A percentile compares a stretch with the other conserved stretches of the same genome.
These are phyloP conservation scores for rabbit (Oryctolagus cuniculus) DNA, from an alignment of 2,113 vertebrate species.

Conservation along the genomic window DNA sequence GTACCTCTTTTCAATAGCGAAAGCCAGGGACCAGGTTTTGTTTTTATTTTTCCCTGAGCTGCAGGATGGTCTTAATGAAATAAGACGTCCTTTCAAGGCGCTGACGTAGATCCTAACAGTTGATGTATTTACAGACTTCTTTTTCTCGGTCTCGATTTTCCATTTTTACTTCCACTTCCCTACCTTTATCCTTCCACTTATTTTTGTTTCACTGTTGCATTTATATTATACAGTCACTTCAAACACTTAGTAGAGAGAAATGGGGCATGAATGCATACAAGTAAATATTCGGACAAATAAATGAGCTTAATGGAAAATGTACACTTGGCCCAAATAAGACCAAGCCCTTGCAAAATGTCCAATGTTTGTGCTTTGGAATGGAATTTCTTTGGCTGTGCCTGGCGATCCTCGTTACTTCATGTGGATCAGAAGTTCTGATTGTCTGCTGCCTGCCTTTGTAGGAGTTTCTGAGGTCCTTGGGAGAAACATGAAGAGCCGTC, in stretches of 20 bases:
- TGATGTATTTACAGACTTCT: constrained; percentile 3
- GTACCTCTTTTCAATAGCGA: constrained; percentile 20
- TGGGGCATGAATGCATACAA: constrained; percentile 47
- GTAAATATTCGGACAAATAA: constrained; percentile 68
- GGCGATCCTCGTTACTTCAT: not conserved
- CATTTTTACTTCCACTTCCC: constrained; percentile 12
- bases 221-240: constrained; percentile 42
- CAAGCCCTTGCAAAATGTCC: not conserved
- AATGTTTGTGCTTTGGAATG: not conserved
- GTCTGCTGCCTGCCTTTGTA: not conserved
- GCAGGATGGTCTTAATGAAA: not conserved
- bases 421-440: constrained; percentile 17
- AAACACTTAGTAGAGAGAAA: constrained; percentile 64
- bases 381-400: constrained; percentile 15
- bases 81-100: not conserved
- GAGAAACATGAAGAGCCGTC: not conserved
- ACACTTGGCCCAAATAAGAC: constrained; percentile 48
- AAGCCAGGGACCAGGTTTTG: constrained; percentile 47
- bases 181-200: constrained; percentile 60
- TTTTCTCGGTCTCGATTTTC: constrained; percentile 43
- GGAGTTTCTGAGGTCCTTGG: not conserved
- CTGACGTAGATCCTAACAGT: not conserved
- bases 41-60: not conserved
- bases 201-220: constrained; percentile 69
- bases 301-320: constrained; percentile 61